Base-by-base conservation (phyloP, 1,140 invertebrate genomes). In the Procambarus virginalis region DNA sequence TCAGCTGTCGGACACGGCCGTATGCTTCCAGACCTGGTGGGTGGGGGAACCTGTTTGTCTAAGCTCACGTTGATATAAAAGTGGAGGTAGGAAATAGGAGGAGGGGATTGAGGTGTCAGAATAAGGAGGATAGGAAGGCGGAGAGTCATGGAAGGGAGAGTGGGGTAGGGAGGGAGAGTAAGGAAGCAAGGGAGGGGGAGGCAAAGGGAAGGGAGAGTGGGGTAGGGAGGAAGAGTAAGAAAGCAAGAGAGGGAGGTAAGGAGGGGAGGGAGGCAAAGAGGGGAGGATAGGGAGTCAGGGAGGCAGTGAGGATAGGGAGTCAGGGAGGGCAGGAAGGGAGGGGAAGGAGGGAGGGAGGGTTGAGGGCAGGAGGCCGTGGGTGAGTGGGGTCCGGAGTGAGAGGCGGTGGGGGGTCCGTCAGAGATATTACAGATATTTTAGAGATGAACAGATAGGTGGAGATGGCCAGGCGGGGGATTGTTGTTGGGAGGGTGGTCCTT, bases 21-120 rank as follows among this genome's bases (percentile, higher is more conserved):
- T 51, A 81, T n/a, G 60, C 79, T 81, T 51, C 20, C 55, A 46
- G 79, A 55, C 79, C n/a, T 14, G 55, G 20, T 17, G 49, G 49
- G 73, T 22, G 84, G 80, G 79, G 79, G 86, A 89, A 89, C 86
- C 86, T 89, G 86, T 89, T 89, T 89, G 86, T 68, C 80, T 89
- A 89, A 89, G 86, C 86, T 89, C 86, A 89, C 83, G 83, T 89
- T 89, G 86, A 83, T 89, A 80, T 89, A 89, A 89, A 89, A 60
- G 86, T 89, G 86, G 86, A 77, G 85, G 85, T 87, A 81, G 81
- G 73, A 51, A 58, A 51, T 45, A 46, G 80, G 58, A 51, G 45
- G 75, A 12, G 6, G 51, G 64, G 70, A 58, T 85, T 85, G 49
- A 76, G 70, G 84, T 77, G 84, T 85, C 84, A 82, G 70, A 46